Evolutionary conservation across 2,797 vertebrate genomes (phyloP).

Genomic region (Acanthurus leucopareius): DNA sequence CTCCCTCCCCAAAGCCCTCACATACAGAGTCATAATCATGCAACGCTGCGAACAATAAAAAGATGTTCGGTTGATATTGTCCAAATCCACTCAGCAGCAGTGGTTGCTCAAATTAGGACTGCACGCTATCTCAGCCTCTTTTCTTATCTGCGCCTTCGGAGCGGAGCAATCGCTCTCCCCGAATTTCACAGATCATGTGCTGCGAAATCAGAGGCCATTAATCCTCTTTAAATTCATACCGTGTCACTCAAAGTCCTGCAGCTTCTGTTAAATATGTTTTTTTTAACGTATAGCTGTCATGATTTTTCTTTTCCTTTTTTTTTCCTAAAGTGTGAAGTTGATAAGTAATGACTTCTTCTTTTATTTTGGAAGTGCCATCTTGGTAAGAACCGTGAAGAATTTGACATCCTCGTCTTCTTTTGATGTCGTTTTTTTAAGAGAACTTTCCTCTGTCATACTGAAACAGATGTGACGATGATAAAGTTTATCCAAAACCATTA

Average conservation of each 20-base stretch:
- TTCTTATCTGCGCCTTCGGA: constrained; percentile 73
- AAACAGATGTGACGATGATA: constrained; percentile 5
- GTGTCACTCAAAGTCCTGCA: constrained; percentile 61
- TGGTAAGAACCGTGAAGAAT: constrained; percentile 31
- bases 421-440: constrained; percentile 26
- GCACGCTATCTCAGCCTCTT: constrained; percentile 62
- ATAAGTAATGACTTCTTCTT: background rate
- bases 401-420: constrained; percentile 17
- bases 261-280: constrained; percentile 38
- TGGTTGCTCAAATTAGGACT: constrained; percentile 70
- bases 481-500: background rate
- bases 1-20: constrained; percentile 36
- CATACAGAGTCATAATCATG: constrained; percentile 51
- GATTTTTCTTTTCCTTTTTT: constrained; percentile 2
- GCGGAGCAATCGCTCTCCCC: constrained; percentile 57
- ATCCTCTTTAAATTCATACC: constrained; percentile 76
- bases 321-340: constrained; percentile 2
- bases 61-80: constrained; percentile 71
- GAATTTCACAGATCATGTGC: constrained; percentile 72
- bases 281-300: constrained; percentile 38
- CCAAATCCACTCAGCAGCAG: constrained; percentile 76
- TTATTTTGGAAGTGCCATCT: background rate
- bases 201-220: constrained; percentile 61
- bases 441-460: background rate
- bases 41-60: constrained; percentile 58